A percentile compares a stretch with the other conserved stretches of the same genome.
phyloP scores from a whole-genome alignment of 1,140 invertebrate species.

The Psilanteris sp. region DNA sequence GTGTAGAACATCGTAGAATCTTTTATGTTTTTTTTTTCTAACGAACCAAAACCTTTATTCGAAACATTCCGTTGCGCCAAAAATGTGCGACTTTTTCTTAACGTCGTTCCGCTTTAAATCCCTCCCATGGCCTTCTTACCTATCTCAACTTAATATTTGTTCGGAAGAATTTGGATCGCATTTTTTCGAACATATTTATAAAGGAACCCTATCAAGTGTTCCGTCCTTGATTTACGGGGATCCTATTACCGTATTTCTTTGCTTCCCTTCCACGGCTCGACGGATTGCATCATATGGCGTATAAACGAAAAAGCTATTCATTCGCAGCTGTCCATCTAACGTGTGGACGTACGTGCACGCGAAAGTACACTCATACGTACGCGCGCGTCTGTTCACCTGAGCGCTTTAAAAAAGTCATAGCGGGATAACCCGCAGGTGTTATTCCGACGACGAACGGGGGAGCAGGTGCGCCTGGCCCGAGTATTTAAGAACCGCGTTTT shows the following conservation, averaged over 20 bases:
- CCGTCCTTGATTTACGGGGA: conserved; percentile 47
- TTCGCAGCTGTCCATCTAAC: conserved; percentile 42
- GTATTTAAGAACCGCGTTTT: conserved; percentile 30
- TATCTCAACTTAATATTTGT: conserved; percentile 44
- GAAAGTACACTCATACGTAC: conserved; percentile 30
- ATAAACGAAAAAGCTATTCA: conserved; percentile 38
- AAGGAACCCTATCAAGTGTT: conserved; percentile 26
- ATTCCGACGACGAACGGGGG: conserved; percentile 17
- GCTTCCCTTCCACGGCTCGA: conserved; percentile 1
- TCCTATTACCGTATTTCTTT: conserved; percentile 45
- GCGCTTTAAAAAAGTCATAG: conserved; percentile 55
- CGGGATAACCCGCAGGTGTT: conserved; percentile 58
- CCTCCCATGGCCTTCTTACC: conserved; percentile 14
- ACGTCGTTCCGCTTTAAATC: neutral
- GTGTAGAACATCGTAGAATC: no score
- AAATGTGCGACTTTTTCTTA: neutral
- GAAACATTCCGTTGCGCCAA: neutral
- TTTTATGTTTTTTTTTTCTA: no score
- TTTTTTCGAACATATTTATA: conserved; percentile 34
- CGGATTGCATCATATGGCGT: conserved; percentile 52
- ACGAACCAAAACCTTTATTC: no score
- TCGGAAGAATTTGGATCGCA: conserved; percentile 16
- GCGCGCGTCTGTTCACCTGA: conserved; percentile 54
- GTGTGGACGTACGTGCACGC: conserved; percentile 4
- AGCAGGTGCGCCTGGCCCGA: conserved; percentile 65